These are phyloP conservation scores for Ovis aries DNA, from an alignment of 2,113 vertebrate genomes.

Conservation along the genomic window DNA sequence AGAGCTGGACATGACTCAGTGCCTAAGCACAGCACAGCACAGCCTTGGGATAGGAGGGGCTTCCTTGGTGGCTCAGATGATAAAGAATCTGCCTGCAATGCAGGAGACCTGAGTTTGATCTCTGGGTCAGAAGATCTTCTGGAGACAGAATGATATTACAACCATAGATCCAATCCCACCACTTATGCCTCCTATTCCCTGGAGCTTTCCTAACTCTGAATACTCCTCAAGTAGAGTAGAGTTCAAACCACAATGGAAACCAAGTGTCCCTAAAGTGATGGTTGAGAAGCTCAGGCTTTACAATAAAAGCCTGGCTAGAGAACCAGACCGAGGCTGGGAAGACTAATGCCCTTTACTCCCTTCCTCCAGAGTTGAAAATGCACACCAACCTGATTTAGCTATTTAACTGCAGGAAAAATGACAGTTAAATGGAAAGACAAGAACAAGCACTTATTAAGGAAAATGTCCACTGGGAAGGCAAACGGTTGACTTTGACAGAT, in stretches of 20 bases:
- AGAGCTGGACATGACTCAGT: neutral
- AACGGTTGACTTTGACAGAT: neutral
- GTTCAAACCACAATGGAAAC: neutral
- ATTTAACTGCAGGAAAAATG: neutral
- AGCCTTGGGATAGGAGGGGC: neutral
- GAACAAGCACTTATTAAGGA: neutral
- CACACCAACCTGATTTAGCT: neutral
- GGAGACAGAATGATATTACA: neutral
- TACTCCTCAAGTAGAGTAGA: neutral
- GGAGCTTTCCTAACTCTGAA: neutral
- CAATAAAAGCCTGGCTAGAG: neutral
- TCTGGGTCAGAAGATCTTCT: neutral
- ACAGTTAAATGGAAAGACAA: neutral
- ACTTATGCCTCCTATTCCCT: neutral
- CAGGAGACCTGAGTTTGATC: neutral
- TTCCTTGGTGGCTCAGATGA: neutral
- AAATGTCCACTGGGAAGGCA: neutral
- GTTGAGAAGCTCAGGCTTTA: neutral
- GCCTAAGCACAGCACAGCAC: neutral
- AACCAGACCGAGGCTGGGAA: neutral
- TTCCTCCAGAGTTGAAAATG: neutral
- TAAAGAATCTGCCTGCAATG: neutral
- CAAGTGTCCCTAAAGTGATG: neutral
- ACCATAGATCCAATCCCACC: neutral
- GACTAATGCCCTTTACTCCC: neutral